Conservation (phyloP, 2,113 vertebrate species). For the Lathamus discolor region DNA sequence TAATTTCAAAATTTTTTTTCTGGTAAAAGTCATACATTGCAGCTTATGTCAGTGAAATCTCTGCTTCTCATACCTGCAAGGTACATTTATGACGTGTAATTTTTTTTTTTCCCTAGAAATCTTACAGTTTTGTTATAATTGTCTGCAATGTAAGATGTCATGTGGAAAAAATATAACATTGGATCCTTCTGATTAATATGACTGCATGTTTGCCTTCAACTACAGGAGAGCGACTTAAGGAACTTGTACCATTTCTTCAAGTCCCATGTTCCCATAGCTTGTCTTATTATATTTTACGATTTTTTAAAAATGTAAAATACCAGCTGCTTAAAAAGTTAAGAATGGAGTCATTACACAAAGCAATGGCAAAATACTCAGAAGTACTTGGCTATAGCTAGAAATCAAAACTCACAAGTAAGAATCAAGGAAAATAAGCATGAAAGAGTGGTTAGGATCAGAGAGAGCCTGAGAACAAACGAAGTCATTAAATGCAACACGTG, state of each 20-base stretch:
- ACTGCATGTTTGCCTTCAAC: not conserved
- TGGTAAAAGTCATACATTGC: not conserved
- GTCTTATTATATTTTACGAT: not conserved
- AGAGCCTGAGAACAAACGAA: not conserved
- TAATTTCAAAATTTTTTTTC: not conserved
- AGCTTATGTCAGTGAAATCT: not conserved
- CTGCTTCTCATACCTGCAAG: not conserved
- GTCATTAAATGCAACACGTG: not conserved
- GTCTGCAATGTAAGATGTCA: not conserved
- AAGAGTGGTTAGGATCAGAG: not conserved
- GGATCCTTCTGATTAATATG: not conserved
- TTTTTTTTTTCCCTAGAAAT: not conserved
- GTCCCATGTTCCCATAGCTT: not conserved
- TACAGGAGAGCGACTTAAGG: not conserved
- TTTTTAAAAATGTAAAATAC: not conserved
- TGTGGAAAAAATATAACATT: not conserved
- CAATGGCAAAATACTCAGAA: not conserved
- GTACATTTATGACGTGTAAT: not conserved
- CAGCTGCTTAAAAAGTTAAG: not conserved
- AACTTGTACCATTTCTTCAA: not conserved
- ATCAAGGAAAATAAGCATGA: not conserved
- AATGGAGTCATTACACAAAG: not conserved
- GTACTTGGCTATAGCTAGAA: not conserved
- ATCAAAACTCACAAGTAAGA: not conserved
- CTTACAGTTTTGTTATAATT: not conserved